Base-by-base conservation (phyloP, 1,140 invertebrate genomes). In the Antheraea pernyi region DNA sequence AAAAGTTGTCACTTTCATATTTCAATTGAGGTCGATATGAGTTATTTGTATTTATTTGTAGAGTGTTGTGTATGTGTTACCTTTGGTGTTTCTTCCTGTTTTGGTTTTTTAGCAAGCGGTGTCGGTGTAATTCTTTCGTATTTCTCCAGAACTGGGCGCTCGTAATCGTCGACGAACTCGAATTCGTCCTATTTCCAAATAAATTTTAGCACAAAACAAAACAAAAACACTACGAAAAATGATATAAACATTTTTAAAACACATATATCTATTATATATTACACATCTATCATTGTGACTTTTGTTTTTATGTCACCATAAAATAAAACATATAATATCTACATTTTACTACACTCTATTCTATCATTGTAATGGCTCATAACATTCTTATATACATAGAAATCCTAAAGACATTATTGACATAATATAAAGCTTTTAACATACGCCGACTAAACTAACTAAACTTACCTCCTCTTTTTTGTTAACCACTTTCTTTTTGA, bases 161-260 rank as follows among this genome's bases (percentile, higher is more conserved):
- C 94, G 77, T 94, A 94, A 88, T 96, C 95, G 22, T 93, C 91
- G 74, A 89, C 89, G 76, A 92, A 91, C 71, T 92, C 88, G 71
- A 89, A 86, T 80, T 93, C 93, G 19, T 94, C 93, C 80, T 91
- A 91, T 70, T 76, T 82, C 79, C 73, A 85, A 88, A 84, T 70
- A 83, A 59, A 83, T 60, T 89, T 89, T 87, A 89, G 78, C 81
- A 86, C 87, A 76, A 77, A 70, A 89, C 91, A 91, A 82, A 78
- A 91, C 89, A 84, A 88, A 81, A 82, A 63, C 37, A 13, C 11
- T 22, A 19, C 59, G 19, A 61, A 22, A 37, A n/a, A 37, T 37
- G 11, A 37, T 63, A 13, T 7, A 36, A 13, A 53, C 46, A 53
- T 53, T 53, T n/a, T 53, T 53, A 53, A 42, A 53, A 53, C 46